phyloP scores from a whole-genome alignment of 2,888 invertebrate species.

The Blera fallax region DNA sequence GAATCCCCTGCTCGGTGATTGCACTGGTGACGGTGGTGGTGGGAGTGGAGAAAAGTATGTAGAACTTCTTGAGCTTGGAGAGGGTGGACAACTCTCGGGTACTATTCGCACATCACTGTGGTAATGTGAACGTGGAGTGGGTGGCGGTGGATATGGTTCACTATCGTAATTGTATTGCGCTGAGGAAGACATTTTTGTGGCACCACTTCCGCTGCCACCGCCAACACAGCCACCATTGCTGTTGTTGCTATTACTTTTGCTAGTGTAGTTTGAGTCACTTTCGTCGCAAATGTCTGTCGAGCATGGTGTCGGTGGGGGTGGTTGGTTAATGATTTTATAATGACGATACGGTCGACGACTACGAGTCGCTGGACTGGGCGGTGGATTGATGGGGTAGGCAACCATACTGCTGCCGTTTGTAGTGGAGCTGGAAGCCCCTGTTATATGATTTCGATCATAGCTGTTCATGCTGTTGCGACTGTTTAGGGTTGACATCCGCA shows the following conservation, averaged over 20 bases:
- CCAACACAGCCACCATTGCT: conserved; percentile 76
- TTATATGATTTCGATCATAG: conserved; percentile 88
- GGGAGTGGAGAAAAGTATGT: conserved; percentile 91
- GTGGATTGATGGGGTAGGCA: conserved; percentile 93
- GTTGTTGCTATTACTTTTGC: conserved; percentile 82
- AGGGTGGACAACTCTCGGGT: conserved; percentile 85
- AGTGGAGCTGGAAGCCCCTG: conserved; percentile 83
- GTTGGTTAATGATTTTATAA: conserved; percentile 89
- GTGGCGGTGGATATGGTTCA: conserved; percentile 89
- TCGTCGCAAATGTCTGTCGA: conserved; percentile 97
- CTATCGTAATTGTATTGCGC: conserved; percentile 84
- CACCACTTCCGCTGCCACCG: conserved; percentile 70
- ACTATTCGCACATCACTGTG: conserved; percentile 86
- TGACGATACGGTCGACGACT: conserved; percentile 90
- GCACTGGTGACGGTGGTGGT: conserved; percentile 93
- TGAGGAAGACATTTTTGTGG: conserved; percentile 78
- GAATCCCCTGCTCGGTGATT: conserved; percentile 83
- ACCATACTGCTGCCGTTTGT: conserved; percentile 82
- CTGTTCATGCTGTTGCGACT: conserved; percentile 85
- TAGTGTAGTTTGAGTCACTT: conserved; percentile 89
- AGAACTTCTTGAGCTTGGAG: conserved; percentile 88
- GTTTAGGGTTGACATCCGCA: conserved; percentile 86
- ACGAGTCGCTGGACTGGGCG: conserved; percentile 93
- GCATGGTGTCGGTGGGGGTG: conserved; percentile 97
- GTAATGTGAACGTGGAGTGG: conserved; percentile 89